Percentiles rank a stretch among this genome's conserved stretches.
These are phyloP conservation scores for Harmothoe impar DNA, from an alignment of 2,888 invertebrate genomes.

Conservation along the genomic window DNA sequence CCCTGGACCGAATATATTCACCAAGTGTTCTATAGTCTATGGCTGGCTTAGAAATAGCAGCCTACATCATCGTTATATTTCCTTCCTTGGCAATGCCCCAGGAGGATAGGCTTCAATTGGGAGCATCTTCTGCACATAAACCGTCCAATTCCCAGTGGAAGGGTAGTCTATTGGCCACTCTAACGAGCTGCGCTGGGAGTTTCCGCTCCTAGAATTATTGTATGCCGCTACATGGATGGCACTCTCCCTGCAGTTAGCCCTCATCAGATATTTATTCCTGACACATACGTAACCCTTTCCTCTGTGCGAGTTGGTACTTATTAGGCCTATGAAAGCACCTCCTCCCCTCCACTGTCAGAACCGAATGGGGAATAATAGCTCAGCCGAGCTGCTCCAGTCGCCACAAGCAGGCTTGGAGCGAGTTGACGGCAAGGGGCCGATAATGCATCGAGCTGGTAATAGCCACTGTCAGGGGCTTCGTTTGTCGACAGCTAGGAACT, in stretches of 20 bases:
- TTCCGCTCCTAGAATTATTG: not conserved
- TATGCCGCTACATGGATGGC: not conserved
- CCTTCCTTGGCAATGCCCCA: no score
- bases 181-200: not conserved
- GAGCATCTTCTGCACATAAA: not conserved
- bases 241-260: not conserved
- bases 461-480: conserved; percentile 14
- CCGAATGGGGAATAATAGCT: conserved; percentile 32
- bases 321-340: conserved; percentile 35
- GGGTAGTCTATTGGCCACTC: not conserved
- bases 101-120: no score
- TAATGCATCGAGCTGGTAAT: not conserved
- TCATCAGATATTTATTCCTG: conserved; percentile 47
- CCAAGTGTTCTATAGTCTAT: no score
- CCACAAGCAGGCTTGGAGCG: not conserved
- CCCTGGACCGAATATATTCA: no score
- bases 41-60: no score
- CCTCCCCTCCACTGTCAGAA: conserved; percentile 3
- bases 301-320: not conserved
- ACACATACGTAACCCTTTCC: conserved; percentile 30
- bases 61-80: no score
- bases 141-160: not conserved
- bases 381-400: not conserved
- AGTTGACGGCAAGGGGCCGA: not conserved
- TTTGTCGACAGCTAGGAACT: not conserved